Conservation (phyloP, 2,113 vertebrate species). For the Protobothrops flavoviridis region DNA sequence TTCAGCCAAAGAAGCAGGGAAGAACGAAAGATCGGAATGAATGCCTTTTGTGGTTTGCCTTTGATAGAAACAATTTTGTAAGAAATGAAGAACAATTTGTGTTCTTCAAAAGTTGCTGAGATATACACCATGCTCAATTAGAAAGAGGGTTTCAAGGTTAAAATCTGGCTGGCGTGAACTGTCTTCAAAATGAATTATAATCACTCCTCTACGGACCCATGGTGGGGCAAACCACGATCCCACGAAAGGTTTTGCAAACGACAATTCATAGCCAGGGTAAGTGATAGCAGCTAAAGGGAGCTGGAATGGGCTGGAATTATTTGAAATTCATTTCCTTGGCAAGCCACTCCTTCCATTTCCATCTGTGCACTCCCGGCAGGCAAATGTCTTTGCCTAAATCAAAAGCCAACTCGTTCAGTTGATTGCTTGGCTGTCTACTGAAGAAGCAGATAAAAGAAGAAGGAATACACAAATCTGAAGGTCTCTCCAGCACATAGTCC, state of each 20-base stretch:
- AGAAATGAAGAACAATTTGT: not conserved
- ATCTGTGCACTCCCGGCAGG: not conserved
- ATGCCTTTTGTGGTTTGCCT: not conserved
- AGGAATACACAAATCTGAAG: too few relatives aligned
- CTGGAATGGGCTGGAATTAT: not conserved
- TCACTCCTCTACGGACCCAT: not conserved
- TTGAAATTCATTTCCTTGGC: not conserved
- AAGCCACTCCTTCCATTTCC: not conserved
- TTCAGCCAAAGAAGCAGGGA: slow-evolving; percentile 21
- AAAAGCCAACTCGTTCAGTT: not conserved
- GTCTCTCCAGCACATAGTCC: too few relatives aligned
- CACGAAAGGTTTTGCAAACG: not conserved
- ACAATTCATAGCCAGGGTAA: not conserved
- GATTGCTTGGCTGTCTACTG: not conserved
- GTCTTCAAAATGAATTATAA: not conserved
- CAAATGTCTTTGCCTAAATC: not conserved
- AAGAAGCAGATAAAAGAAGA: not conserved
- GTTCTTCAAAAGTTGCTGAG: slow-evolving; percentile 12
- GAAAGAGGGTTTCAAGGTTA: not conserved
- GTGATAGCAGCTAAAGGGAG: not conserved
- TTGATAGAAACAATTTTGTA: not conserved
- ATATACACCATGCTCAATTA: not conserved
- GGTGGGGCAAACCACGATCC: not conserved
- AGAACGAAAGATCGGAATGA: slow-evolving; percentile 2
- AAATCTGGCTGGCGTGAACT: not conserved